These are phyloP conservation scores for Delichon dasypus DNA, from an alignment of 2,797 vertebrate genomes.

Conservation along the genomic window DNA sequence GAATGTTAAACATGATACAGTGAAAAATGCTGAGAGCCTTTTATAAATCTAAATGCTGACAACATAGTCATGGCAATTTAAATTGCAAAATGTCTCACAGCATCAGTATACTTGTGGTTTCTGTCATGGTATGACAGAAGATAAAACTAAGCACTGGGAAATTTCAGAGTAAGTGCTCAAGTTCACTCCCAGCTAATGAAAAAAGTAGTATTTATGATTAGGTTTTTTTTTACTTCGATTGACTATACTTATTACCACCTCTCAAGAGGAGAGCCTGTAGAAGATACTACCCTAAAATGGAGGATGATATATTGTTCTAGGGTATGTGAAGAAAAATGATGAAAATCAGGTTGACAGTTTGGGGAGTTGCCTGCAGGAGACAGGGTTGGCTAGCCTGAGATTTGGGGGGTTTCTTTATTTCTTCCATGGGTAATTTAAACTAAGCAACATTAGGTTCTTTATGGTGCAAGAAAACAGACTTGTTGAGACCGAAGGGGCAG, in stretches of 20 bases:
- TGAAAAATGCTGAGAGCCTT: constrained; percentile 1
- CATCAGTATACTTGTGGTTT: constrained; percentile 10
- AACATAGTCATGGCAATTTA: constrained; percentile 27
- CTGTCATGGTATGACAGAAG: not conserved
- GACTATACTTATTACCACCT: not conserved
- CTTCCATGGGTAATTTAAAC: not conserved
- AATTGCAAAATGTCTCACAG: constrained; percentile 52
- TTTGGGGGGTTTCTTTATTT: not conserved
- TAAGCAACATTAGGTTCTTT: not conserved
- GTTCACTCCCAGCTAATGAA: not conserved
- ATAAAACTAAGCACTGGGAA: not conserved
- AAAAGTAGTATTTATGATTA: not conserved
- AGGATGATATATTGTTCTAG: not conserved
- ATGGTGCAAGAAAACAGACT: not conserved
- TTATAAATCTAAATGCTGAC: constrained; percentile 9
- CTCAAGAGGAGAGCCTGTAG: not conserved
- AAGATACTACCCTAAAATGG: constrained; percentile 21
- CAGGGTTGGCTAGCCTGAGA: not conserved
- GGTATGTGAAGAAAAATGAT: not conserved
- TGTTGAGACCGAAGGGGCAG: not conserved
- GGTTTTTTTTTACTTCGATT: not conserved
- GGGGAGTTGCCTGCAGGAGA: constrained; percentile 6
- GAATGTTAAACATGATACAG: not conserved
- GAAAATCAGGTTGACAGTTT: constrained; percentile 26
- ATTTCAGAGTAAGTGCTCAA: not conserved